A percentile compares a stretch with the other conserved stretches of the same genome.
These are phyloP conservation scores for Trachelus stipa DNA, from an alignment of 2,888 invertebrate species.

Conservation along the genomic window DNA sequence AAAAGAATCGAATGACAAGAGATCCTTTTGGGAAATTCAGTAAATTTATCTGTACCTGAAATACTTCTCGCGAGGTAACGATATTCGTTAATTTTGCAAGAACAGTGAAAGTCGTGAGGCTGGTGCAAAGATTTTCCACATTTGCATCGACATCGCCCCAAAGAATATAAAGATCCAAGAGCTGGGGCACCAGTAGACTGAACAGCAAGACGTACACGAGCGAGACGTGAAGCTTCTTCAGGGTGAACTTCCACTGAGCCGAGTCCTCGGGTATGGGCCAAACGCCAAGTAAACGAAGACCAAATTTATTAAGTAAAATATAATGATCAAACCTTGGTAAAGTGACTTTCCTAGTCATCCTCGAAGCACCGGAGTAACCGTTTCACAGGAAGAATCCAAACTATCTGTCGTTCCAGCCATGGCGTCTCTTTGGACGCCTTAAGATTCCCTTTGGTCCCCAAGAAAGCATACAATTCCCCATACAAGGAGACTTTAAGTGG, in stretches of 20 bases:
- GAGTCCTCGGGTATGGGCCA: conserved; percentile 10
- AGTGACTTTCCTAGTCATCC: neutral
- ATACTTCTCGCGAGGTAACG: neutral
- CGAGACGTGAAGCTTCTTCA: conserved; percentile 4
- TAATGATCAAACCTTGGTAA: conserved; percentile 9
- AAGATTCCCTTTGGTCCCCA: no score
- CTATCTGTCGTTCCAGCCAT: no score
- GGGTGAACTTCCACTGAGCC: conserved; percentile 9
- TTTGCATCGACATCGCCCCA: conserved; percentile 14
- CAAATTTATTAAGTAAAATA: conserved; percentile 13
- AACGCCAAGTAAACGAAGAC: conserved; percentile 8
- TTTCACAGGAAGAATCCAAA: no score
- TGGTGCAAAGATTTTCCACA: conserved; percentile 19
- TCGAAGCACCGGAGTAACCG: no score
- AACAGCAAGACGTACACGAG: conserved; percentile 9
- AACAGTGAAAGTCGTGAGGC: conserved; percentile 14
- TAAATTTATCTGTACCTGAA: neutral
- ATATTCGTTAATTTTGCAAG: conserved; percentile 16
- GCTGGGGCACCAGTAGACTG: conserved; percentile 9
- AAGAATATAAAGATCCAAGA: conserved; percentile 14
- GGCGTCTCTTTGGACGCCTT: no score
- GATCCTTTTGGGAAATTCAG: neutral
- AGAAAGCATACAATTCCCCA: no score
- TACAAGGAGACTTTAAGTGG: no score
- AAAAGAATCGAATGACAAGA: neutral